Conservation (phyloP, 2,888 invertebrate species). For the Meliscaeva auricollis region DNA sequence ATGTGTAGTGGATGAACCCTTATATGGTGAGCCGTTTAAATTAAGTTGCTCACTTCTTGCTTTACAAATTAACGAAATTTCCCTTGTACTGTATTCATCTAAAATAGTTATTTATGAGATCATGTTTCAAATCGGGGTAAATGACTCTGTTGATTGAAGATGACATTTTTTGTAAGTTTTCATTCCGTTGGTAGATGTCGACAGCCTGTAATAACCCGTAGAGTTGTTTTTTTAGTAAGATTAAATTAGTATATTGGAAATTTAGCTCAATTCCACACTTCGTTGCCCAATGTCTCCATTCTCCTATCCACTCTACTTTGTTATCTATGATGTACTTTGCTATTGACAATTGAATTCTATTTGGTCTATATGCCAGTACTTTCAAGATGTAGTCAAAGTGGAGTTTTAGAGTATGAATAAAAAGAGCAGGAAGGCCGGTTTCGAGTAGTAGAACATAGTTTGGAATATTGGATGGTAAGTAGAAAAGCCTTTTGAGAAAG, state of each 20-base stretch:
- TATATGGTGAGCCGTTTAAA: too few species aligned
- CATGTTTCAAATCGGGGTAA: conserved; percentile 8
- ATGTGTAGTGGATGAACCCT: too few species aligned
- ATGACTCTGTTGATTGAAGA: conserved; percentile 1
- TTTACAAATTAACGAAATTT: conserved; percentile 6
- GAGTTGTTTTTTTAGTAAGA: too few species aligned
- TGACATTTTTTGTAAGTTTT: too few species aligned
- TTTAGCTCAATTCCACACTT: too few species aligned
- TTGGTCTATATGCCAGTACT: not conserved
- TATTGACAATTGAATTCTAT: not conserved
- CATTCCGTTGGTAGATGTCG: not conserved
- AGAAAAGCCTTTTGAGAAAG: conserved; percentile 3
- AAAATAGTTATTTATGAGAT: conserved; percentile 10
- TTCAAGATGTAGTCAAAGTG: not conserved
- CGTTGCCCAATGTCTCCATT: too few species aligned
- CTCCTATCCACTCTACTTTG: too few species aligned
- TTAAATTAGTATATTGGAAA: too few species aligned
- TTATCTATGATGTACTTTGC: too few species aligned
- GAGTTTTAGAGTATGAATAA: not conserved
- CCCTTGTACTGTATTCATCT: conserved; percentile 7
- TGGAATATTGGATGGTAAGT: too few species aligned
- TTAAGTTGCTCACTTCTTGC: too few species aligned
- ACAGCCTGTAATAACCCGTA: too few species aligned
- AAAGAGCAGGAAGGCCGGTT: conserved; percentile 7
- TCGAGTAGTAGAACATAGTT: not conserved